Percentiles rank a stretch among this genome's conserved stretches.
Conservation (phyloP, 2,113 vertebrate genomes). For the Rhinogobius similis region DNA sequence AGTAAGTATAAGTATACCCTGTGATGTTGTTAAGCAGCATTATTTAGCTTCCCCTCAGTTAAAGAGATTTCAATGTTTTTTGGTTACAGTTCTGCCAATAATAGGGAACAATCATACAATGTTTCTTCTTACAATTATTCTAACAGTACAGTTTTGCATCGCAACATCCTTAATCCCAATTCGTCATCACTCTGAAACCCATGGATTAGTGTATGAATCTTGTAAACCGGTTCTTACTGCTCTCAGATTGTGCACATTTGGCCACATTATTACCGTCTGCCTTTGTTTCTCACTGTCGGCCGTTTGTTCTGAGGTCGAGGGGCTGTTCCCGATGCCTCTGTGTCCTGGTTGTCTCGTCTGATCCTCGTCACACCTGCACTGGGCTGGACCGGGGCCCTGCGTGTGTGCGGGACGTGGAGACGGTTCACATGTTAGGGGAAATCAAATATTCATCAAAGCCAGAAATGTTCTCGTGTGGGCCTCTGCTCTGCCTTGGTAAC, state of each 20-base stretch:
- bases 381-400: constrained; percentile 14
- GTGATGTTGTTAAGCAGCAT: no score
- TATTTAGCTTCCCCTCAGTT: no score
- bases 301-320: background rate
- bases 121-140: no score
- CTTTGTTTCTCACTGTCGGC: background rate
- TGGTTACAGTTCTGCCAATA: no score
- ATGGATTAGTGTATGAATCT: no score
- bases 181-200: no score
- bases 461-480: constrained; percentile 33
- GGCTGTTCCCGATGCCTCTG: constrained; percentile 1
- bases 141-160: no score
- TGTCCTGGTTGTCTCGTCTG: constrained; percentile 28
- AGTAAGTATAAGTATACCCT: no score
- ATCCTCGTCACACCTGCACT: constrained; percentile 38
- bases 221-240: no score
- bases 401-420: constrained; percentile 14
- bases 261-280: background rate
- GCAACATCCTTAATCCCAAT: no score
- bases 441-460: constrained; percentile 54
- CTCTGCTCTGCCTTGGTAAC: constrained; percentile 8
- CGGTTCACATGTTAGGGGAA: constrained; percentile 30
- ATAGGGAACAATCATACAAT: no score
- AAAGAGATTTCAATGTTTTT: no score
- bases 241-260: background rate